Percentiles rank a stretch among this genome's conserved stretches.
Conservation (phyloP, 2,797 vertebrate species). For the Cyprinella venusta region DNA sequence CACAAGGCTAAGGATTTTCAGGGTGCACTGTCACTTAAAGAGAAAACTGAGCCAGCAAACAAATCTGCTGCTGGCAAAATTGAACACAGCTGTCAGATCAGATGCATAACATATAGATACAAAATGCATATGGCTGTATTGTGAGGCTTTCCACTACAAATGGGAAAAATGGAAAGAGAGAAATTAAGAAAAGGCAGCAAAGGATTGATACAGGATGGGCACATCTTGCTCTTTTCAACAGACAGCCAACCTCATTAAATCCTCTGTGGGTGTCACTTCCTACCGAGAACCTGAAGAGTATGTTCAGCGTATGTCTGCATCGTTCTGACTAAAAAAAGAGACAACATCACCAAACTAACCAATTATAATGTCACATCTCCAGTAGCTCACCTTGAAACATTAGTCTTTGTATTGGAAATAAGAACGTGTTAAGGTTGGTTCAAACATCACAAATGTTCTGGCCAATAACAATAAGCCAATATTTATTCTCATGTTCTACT, state of each 20-base stretch:
- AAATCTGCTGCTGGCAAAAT: neutral
- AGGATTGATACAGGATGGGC: conserved; percentile 7
- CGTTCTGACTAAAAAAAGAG: neutral
- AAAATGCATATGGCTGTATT: neutral
- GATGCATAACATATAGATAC: neutral
- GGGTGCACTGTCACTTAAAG: conserved; percentile 11
- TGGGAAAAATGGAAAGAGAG: neutral
- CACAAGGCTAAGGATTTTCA: conserved; percentile 10
- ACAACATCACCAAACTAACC: neutral
- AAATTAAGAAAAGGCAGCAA: neutral
- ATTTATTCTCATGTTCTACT: neutral
- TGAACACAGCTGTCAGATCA: conserved; percentile 5
- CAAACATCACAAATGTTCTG: neutral
- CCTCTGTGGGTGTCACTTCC: neutral
- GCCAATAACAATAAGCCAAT: neutral
- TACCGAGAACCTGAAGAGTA: neutral
- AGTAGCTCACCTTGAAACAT: neutral
- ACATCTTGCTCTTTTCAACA: neutral
- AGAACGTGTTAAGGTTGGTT: neutral
- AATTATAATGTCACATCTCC: neutral
- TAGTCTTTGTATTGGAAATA: neutral
- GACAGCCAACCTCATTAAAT: conserved; percentile 13
- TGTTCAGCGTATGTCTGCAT: neutral
- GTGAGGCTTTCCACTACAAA: too few relatives aligned
- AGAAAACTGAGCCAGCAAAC: conserved; percentile 17